Evolutionary conservation across 2,888 invertebrate genomes (phyloP), one percentile per base, ranked within the genome.

Genomic region (Troglohyphantes excavatus): DNA sequence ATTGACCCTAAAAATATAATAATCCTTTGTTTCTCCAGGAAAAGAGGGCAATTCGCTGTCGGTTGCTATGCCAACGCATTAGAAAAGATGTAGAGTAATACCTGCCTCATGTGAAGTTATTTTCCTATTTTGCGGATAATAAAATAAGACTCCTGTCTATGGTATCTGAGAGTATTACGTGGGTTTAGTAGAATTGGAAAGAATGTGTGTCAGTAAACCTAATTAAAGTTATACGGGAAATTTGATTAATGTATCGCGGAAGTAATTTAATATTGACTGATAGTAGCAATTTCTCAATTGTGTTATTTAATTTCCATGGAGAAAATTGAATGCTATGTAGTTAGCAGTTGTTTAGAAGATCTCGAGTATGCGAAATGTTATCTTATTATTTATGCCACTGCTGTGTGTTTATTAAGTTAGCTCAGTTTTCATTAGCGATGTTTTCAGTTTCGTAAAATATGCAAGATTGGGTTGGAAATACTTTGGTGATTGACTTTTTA

Each of bases 11-110:
- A 68, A 53, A 78, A 65, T 65, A 27, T 65, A 43, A 29, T 46
- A 19, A 29, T 79, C 33, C 67, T 75, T 79, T 79, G 46, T 68
- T 68, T 3, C 19, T 9, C n/a, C 3, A n/a, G 2, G 19, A 17
- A 19, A 65, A 68, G 46, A 68, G 68, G 68, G 9, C 53, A 68
- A 81, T 53, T 81, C 53, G 53, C 53, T 17, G 68, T 68, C 33
- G 11, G 79, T 81, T 68, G 27, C 68, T 53, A 81, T 81, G 53
- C 29, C 19, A 68, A 81, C 79, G 13, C 11, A 27, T 46, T 81
- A 21, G 46, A 26, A 53, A 81, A 11, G 53, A 53, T 27, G 27
- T 6, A 68, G 59, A 33, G 19, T 33, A 81, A 46, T 53, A 53
- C 68, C 29, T 23, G 13, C 19, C 29, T 19, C 21, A 26, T 46